A percentile compares a stretch with the other conserved stretches of the same genome.
These are phyloP conservation scores for Echinarachnius parma DNA, from an alignment of 53 echinoderm and acorn worm species.

Conservation along the genomic window DNA sequence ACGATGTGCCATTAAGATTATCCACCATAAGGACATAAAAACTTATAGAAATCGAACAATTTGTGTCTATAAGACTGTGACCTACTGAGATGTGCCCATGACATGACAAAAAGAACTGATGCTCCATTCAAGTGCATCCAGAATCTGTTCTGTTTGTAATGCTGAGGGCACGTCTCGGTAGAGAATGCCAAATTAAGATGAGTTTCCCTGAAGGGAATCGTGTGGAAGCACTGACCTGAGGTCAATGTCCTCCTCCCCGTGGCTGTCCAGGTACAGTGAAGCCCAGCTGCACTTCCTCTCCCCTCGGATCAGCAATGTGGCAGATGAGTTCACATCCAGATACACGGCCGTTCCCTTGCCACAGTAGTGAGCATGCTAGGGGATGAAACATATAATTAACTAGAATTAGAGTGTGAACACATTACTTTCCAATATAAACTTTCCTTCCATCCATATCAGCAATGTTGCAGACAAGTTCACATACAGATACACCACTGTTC, in stretches of 20 bases:
- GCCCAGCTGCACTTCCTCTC: conserved; percentile 83
- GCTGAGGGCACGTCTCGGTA: too few relatives aligned
- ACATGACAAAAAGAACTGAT: too few relatives aligned
- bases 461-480: conserved; percentile 81
- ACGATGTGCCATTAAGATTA: too few relatives aligned
- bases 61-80: too few relatives aligned
- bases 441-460: conserved; percentile 66
- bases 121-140: too few relatives aligned
- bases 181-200: too few relatives aligned
- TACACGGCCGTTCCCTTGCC: conserved; percentile 79
- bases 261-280: conserved; percentile 88
- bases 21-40: too few relatives aligned
- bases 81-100: too few relatives aligned
- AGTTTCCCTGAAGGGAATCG: not conserved
- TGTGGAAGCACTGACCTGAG: conserved; percentile 68
- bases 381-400: too few relatives aligned
- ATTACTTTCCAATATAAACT: conserved; percentile 88
- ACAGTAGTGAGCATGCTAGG: conserved; percentile 76
- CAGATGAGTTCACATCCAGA: conserved; percentile 83
- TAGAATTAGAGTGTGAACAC: too few relatives aligned
- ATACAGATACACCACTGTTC: conserved; percentile 73
- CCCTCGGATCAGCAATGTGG: conserved; percentile 67
- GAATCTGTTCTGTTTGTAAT: too few relatives aligned
- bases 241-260: conserved; percentile 91
- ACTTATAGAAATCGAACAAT: too few relatives aligned